Conservation (phyloP, 1,140 invertebrate species). For the Heliconius melpomene region DNA sequence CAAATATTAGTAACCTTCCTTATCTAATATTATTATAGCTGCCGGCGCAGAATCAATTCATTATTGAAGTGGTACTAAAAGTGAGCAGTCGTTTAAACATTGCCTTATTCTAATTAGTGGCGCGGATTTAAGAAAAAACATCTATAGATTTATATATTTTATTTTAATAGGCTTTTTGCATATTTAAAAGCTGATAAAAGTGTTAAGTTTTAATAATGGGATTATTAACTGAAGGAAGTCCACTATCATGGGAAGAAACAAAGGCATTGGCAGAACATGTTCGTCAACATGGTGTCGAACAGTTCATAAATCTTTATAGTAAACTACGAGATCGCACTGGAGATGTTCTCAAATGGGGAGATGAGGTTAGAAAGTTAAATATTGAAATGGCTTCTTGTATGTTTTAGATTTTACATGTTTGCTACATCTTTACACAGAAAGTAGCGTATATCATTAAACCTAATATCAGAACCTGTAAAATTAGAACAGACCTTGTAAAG, state of each 20-base stretch:
- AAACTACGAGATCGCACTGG: constrained; percentile 13
- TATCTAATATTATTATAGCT: constrained; percentile 4
- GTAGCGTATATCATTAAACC: too few species aligned
- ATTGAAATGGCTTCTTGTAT: background rate
- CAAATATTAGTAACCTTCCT: background rate
- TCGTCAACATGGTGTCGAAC: constrained; percentile 93
- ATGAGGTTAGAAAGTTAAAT: constrained; percentile 87
- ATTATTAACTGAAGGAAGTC: constrained; percentile 95
- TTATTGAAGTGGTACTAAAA: background rate
- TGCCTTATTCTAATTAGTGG: background rate
- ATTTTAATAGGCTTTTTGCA: background rate
- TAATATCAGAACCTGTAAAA: too few species aligned
- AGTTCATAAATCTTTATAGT: constrained; percentile 65
- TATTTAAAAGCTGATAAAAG: background rate
- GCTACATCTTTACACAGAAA: too few species aligned
- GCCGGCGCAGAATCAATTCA: background rate
- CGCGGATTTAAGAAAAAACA: background rate
- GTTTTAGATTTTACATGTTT: background rate
- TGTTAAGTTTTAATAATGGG: constrained; percentile 87
- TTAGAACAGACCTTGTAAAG: too few species aligned
- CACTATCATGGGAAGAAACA: constrained; percentile 97
- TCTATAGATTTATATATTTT: background rate
- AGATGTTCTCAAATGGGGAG: constrained; percentile 92
- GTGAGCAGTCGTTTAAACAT: background rate
- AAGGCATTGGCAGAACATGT: constrained; percentile 94